phyloP scores from a whole-genome alignment of 2,113 vertebrate genomes.

The Cinclus mexicanus region DNA sequence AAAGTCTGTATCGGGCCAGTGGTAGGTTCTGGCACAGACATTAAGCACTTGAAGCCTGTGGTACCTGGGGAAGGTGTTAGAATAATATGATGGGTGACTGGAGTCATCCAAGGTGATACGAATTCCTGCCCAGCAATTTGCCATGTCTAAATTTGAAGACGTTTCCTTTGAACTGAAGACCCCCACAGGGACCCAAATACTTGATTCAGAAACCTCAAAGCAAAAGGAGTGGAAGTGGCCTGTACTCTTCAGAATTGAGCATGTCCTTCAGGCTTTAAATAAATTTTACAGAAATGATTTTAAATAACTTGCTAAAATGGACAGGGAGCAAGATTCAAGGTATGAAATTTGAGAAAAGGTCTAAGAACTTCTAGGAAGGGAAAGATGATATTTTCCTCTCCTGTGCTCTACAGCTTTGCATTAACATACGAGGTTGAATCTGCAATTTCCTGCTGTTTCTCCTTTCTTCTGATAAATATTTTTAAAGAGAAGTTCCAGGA shows the following conservation, averaged over 20 bases:
- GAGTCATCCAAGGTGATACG: background rate
- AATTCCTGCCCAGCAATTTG: background rate
- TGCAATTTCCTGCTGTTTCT: constrained; percentile 18
- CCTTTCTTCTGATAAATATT: constrained; percentile 9
- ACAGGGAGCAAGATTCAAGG: background rate
- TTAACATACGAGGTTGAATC: constrained; percentile 3
- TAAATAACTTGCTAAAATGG: background rate
- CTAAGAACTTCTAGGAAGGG: background rate
- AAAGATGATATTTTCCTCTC: background rate
- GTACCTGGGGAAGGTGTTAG: background rate
- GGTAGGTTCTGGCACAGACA: background rate
- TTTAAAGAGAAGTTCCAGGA: constrained; percentile 5
- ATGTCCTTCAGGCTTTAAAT: background rate
- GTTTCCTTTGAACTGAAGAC: background rate
- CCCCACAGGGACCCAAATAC: background rate
- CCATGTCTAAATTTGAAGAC: background rate
- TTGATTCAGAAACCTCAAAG: background rate
- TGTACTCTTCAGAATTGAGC: background rate
- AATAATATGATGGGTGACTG: background rate
- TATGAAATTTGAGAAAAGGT: background rate
- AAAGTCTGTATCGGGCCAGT: background rate
- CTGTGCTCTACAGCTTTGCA: background rate
- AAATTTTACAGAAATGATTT: background rate
- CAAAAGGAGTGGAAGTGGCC: background rate
- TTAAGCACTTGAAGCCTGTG: background rate